These are phyloP conservation scores for Dendroctonus ponderosae DNA, from an alignment of 1,140 invertebrate genomes.

Conservation along the genomic window DNA sequence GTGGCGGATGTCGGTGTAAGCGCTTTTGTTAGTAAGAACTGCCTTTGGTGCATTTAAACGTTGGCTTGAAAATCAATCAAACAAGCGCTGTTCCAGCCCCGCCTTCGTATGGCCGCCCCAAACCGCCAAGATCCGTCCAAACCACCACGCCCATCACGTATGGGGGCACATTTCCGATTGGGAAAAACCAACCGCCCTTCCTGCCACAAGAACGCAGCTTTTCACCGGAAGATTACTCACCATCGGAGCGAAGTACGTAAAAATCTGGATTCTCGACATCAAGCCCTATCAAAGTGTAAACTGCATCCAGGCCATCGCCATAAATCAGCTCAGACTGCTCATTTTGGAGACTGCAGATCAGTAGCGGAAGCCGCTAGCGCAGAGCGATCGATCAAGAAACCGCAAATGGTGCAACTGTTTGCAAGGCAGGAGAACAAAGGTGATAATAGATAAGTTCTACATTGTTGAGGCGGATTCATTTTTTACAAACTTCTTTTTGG, in stretches of 20 bases:
- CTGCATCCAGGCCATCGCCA: background rate
- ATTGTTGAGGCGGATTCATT: background rate
- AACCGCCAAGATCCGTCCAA: conserved; percentile 1
- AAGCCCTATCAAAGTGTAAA: background rate
- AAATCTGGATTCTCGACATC: background rate
- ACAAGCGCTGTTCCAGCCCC: conserved; percentile 8
- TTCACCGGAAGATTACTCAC: conserved; percentile 1
- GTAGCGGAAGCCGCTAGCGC: no score
- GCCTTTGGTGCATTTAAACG: background rate
- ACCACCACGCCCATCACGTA: conserved; percentile 23
- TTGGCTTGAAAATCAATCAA: background rate
- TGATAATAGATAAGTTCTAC: conserved; percentile 6
- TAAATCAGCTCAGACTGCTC: conserved; percentile 1
- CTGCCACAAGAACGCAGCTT: conserved; percentile 15
- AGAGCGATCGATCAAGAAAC: no score
- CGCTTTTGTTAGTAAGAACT: conserved; percentile 21
- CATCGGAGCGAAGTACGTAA: background rate
- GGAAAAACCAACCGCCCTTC: conserved; percentile 21
- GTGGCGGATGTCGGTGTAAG: conserved; percentile 25
- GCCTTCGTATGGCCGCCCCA: conserved; percentile 1
- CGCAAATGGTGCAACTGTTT: no score
- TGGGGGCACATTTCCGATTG: conserved; percentile 27
- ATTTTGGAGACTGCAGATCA: background rate
- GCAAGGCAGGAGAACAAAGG: no score
- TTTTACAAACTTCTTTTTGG: no score